Conservation (phyloP, 30 jellyfish, hydroid and myxozoan genomes). For the Pseudorhiza aurosa region DNA sequence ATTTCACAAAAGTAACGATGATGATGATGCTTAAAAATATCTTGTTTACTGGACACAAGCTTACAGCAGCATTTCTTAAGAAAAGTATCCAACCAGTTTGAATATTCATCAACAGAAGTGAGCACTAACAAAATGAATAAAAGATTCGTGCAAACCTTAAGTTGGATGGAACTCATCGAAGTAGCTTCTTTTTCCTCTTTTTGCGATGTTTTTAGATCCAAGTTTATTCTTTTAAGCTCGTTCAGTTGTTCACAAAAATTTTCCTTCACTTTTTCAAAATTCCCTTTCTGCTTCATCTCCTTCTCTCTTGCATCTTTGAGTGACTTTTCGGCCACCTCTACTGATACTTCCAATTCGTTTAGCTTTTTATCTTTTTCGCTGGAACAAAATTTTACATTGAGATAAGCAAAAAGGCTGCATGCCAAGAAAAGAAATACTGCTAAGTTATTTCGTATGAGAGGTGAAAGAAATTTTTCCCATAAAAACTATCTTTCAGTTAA, state of each 20-base stretch:
- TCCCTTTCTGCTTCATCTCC: background rate
- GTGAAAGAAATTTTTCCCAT: too few relatives aligned
- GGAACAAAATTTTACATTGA: background rate
- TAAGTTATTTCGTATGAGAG: too few relatives aligned
- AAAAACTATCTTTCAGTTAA: too few relatives aligned
- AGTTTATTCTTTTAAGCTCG: conserved; percentile 4
- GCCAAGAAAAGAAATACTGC: too few relatives aligned
- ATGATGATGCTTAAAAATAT: too few relatives aligned
- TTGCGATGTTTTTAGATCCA: background rate
- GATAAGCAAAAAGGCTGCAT: background rate
- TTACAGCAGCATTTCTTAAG: too few relatives aligned
- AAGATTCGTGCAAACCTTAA: conserved; percentile 57
- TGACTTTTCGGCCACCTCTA: conserved; percentile 3
- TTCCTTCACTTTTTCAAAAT: background rate
- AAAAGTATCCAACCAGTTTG: too few relatives aligned
- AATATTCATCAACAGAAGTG: too few relatives aligned
- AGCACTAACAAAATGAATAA: too few relatives aligned
- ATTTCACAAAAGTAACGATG: too few relatives aligned
- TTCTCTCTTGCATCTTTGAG: conserved; percentile 11
- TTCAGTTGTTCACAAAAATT: background rate
- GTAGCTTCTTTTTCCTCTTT: conserved; percentile 39
- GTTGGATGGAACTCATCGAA: conserved; percentile 22
- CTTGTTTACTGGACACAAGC: too few relatives aligned
- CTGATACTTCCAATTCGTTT: conserved; percentile 9
- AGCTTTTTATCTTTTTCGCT: conserved; percentile 39